Conservation (phyloP, 2,888 invertebrate species). For the Mythimna vitellina region DNA sequence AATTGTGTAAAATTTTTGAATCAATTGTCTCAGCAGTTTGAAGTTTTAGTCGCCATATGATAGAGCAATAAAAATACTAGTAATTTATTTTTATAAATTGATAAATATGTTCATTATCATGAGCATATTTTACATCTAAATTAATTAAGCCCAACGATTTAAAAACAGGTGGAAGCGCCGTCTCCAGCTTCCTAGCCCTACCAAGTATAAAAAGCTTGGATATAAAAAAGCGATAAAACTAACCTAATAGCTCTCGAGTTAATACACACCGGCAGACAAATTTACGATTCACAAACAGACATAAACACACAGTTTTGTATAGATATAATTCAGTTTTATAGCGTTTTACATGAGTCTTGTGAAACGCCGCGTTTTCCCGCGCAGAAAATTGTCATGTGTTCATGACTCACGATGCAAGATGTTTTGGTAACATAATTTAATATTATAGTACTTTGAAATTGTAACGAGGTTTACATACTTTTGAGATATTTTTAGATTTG, state of each 20-base stretch:
- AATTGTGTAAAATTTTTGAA: no score
- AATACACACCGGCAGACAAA: slow-evolving; percentile 62
- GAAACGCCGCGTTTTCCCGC: slow-evolving; percentile 50
- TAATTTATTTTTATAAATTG: not conserved
- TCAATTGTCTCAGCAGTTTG: not conserved
- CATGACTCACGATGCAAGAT: slow-evolving; percentile 48
- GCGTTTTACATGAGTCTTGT: slow-evolving; percentile 49
- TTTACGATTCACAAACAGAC: slow-evolving; percentile 67
- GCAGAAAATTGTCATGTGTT: slow-evolving; percentile 9
- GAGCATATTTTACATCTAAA: not conserved
- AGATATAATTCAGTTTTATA: slow-evolving; percentile 66
- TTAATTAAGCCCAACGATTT: not conserved
- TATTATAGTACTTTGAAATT: slow-evolving; percentile 41
- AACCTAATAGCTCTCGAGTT: slow-evolving; percentile 64
- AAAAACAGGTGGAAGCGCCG: slow-evolving; percentile 14
- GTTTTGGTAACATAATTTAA: slow-evolving; percentile 47
- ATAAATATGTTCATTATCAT: not conserved
- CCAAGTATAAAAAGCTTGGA: slow-evolving; percentile 59
- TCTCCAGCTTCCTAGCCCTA: slow-evolving; percentile 29
- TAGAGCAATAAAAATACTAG: not conserved
- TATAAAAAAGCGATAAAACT: slow-evolving; percentile 65
- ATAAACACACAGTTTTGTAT: slow-evolving; percentile 65
- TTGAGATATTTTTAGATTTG: slow-evolving; percentile 30
- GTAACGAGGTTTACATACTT: slow-evolving; percentile 22
- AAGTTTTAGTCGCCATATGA: not conserved